These are phyloP conservation scores for Caranx ignobilis DNA, from an alignment of 2,113 vertebrate species.

Conservation along the genomic window DNA sequence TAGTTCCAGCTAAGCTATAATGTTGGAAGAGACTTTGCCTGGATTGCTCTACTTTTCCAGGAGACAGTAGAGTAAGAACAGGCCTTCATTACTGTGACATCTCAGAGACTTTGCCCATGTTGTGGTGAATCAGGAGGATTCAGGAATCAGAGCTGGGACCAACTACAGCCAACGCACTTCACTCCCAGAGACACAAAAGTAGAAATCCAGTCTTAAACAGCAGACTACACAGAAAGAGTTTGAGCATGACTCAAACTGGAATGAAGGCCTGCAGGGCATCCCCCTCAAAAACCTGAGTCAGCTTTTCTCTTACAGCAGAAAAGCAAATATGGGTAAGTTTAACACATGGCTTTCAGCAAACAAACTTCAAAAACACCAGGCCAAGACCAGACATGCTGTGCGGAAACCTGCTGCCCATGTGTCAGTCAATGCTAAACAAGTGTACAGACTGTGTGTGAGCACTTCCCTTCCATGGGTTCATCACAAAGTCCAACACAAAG, in stretches of 20 bases:
- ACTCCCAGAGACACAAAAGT: neutral
- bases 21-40: neutral
- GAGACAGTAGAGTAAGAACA: neutral
- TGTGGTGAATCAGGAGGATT: neutral
- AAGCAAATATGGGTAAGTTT: slow-evolving; percentile 52
- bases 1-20: neutral
- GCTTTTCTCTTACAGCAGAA: slow-evolving; percentile 35
- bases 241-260: slow-evolving; percentile 42
- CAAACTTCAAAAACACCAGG: slow-evolving; percentile 57
- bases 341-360: slow-evolving; percentile 66
- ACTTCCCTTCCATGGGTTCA: slow-evolving; percentile 6
- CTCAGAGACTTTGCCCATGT: neutral
- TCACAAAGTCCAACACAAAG: slow-evolving; percentile 27
- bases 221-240: neutral
- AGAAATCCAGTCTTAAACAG: neutral
- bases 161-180: neutral
- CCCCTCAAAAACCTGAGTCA: slow-evolving; percentile 40
- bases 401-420: slow-evolving; percentile 38
- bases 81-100: neutral
- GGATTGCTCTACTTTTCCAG: neutral
- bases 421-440: slow-evolving; percentile 26
- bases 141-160: neutral
- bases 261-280: slow-evolving; percentile 47
- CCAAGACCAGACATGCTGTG: slow-evolving; percentile 65
- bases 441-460: slow-evolving; percentile 21